Evolutionary conservation across 2,797 vertebrate genomes (phyloP).

Genomic region (Atherinosoma microstoma): DNA sequence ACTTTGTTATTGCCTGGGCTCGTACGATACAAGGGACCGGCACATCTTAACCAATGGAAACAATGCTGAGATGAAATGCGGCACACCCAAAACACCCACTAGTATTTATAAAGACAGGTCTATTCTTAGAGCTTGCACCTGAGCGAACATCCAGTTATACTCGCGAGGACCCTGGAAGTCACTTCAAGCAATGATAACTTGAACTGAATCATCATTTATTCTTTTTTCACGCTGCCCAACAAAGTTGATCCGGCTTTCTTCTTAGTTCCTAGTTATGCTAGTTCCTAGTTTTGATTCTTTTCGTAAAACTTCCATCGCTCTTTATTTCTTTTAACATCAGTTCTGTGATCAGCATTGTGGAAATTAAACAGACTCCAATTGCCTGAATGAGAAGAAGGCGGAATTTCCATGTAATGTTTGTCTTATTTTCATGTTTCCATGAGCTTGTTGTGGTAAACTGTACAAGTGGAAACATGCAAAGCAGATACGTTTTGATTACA

Average conservation of each 20-base stretch:
- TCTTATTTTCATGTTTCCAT: not conserved
- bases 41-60: slow-evolving; percentile 50
- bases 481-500: slow-evolving; percentile 19
- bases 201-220: slow-evolving; percentile 25
- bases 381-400: slow-evolving; percentile 16
- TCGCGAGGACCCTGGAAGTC: slow-evolving; percentile 7
- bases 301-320: slow-evolving; percentile 15
- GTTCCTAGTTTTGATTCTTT: slow-evolving; percentile 24
- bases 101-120: slow-evolving; percentile 47
- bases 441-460: not conserved
- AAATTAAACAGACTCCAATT: slow-evolving; percentile 32
- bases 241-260: slow-evolving; percentile 36
- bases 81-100: slow-evolving; percentile 36
- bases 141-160: slow-evolving; percentile 5
- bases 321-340: slow-evolving; percentile 41
- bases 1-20: slow-evolving; percentile 42
- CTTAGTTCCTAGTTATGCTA: not conserved
- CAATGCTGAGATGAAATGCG: slow-evolving; percentile 22
- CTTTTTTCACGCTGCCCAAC: slow-evolving; percentile 23
- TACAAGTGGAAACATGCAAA: slow-evolving; percentile 15
- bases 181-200: slow-evolving; percentile 11
- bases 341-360: slow-evolving; percentile 40
- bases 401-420: not conserved
- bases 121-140: slow-evolving; percentile 52
- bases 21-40: slow-evolving; percentile 41